Evolutionary conservation across 2,797 vertebrate species (phyloP).

Genomic region (Gallinago solitaria): DNA sequence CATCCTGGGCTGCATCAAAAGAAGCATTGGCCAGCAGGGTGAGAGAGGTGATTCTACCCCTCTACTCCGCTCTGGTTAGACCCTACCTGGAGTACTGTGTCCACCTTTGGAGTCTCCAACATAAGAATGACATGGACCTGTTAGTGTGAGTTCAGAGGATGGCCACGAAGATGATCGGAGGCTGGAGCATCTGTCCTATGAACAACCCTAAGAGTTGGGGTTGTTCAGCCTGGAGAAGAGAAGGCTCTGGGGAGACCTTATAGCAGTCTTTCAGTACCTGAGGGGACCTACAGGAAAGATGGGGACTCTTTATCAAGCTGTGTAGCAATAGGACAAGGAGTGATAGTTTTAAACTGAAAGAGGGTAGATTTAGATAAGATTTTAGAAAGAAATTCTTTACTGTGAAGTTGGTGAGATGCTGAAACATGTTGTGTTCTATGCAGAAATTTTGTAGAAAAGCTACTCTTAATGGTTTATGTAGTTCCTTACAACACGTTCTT

Average conservation of each 20-base stretch:
- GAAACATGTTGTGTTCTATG: not conserved
- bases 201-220: too few species aligned
- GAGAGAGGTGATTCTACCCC: not conserved
- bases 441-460: not conserved
- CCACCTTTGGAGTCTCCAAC: not conserved
- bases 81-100: not conserved
- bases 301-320: not conserved
- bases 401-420: not conserved
- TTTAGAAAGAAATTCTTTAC: not conserved
- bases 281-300: not conserved
- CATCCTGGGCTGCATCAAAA: not conserved
- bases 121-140: not conserved
- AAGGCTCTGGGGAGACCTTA: not conserved
- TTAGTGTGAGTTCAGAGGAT: not conserved
- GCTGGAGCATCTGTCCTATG: not conserved
- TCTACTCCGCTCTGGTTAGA: not conserved
- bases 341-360: not conserved
- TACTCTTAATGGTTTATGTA: not conserved
- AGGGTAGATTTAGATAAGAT: not conserved
- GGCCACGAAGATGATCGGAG: not conserved
- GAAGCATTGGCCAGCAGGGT: not conserved
- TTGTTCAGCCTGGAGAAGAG: not conserved
- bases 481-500: not conserved
- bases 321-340: not conserved
- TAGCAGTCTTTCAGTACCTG: not conserved